Percentiles rank a stretch among this genome's conserved stretches.
phyloP scores from a whole-genome alignment of 2,797 vertebrate species.

The Hypotaenidia philippensis region DNA sequence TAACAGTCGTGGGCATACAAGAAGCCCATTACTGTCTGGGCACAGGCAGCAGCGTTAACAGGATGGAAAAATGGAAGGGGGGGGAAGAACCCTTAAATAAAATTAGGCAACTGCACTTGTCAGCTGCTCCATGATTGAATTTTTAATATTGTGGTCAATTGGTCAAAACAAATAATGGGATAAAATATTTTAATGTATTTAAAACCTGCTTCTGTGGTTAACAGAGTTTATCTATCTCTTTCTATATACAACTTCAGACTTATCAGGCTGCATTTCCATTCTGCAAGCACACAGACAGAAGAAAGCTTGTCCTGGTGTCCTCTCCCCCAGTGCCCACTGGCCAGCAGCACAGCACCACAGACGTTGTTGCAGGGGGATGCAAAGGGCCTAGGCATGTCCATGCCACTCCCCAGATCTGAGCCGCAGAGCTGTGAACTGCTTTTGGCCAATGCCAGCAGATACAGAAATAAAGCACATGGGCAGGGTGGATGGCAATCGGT shows the following conservation, averaged over 20 bases:
- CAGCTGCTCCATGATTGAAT: conserved; percentile 87
- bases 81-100: conserved; percentile 83
- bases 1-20: conserved; percentile 89
- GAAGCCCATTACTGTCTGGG: conserved; percentile 92
- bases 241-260: neutral
- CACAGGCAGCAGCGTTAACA: conserved; percentile 84
- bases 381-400: neutral
- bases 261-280: conserved; percentile 45
- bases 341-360: fast-evolving
- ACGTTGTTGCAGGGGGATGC: fast-evolving
- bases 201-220: conserved; percentile 77
- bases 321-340: neutral
- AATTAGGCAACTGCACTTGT: conserved; percentile 86
- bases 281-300: neutral
- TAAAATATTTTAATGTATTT: conserved; percentile 85
- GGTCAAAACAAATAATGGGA: conserved; percentile 88
- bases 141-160: conserved; percentile 87
- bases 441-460: fast-evolving
- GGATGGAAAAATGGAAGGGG: conserved; percentile 84
- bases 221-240: conserved; percentile 69
- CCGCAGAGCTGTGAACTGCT: fast-evolving
- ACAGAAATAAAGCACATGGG: neutral
- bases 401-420: neutral
- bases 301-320: neutral
- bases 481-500: neutral